Evolutionary conservation across 2,113 vertebrate species (phyloP).

Genomic region (Rafetus swinhoei): DNA sequence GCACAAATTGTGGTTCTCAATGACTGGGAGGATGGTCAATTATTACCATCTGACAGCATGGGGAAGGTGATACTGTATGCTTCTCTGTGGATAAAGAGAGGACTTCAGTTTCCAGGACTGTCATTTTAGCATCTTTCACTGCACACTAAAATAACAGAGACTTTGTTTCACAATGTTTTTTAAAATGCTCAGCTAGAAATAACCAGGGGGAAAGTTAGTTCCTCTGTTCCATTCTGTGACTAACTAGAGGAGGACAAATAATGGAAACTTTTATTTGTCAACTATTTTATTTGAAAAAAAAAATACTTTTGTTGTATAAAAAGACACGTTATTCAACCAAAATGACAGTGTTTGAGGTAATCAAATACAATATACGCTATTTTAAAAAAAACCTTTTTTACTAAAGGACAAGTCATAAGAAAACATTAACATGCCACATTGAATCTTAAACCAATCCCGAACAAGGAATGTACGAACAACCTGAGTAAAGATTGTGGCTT

Average conservation of each 20-base stretch:
- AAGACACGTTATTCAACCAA: neutral
- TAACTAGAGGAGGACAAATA: neutral
- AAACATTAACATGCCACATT: neutral
- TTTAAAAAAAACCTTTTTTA: neutral
- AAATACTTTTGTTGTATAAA: neutral
- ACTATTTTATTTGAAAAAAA: neutral
- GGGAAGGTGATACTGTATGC: neutral
- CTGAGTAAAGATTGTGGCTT: neutral
- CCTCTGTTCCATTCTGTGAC: neutral
- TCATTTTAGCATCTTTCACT: neutral
- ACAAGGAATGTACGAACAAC: neutral
- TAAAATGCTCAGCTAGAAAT: neutral
- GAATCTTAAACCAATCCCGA: neutral
- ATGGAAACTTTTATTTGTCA: neutral
- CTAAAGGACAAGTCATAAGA: neutral
- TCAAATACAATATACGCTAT: neutral
- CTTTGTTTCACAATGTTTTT: neutral
- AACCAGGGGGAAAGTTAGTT: rapidly evolving
- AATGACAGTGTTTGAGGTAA: neutral
- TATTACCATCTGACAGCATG: neutral
- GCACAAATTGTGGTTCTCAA: neutral
- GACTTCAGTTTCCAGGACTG: neutral
- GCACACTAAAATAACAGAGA: neutral
- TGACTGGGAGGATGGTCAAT: rapidly evolving
- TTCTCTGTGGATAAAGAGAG: neutral